Evolutionary conservation across 2,888 invertebrate genomes (phyloP).

Genomic region (Aleiodes alternator): DNA sequence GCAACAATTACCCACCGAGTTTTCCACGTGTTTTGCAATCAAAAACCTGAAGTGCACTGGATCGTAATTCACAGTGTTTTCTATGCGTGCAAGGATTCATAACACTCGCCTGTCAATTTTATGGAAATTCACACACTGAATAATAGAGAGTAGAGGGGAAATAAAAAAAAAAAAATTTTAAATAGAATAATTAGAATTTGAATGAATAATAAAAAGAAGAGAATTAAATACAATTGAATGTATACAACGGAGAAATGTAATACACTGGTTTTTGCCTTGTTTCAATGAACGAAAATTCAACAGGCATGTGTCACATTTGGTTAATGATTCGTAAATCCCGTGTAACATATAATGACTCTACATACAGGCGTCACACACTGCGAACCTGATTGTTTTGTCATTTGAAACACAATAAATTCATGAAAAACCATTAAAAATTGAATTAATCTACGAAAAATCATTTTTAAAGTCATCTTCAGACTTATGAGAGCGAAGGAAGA

Average conservation of each 20-base stretch:
- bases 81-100: slow-evolving; percentile 14
- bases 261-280: slow-evolving; percentile 3
- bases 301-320: slow-evolving; percentile 49
- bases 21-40: slow-evolving; percentile 67
- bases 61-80: slow-evolving; percentile 32
- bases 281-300: slow-evolving; percentile 26
- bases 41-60: slow-evolving; percentile 48
- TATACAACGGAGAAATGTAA: too few relatives aligned
- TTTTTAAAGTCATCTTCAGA: slow-evolving; percentile 3
- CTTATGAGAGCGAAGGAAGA: slow-evolving; percentile 3
- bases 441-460: slow-evolving; percentile 11
- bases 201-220: slow-evolving; percentile 12
- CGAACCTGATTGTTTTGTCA: slow-evolving; percentile 46
- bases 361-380: slow-evolving; percentile 48
- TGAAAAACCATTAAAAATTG: slow-evolving; percentile 5
- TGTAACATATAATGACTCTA: slow-evolving; percentile 31
- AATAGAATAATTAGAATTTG: background rate
- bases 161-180: background rate
- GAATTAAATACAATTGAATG: too few relatives aligned
- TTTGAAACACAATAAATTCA: background rate
- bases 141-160: background rate
- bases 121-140: slow-evolving; percentile 23
- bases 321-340: slow-evolving; percentile 55
- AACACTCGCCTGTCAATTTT: slow-evolving; percentile 8
- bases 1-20: slow-evolving; percentile 63